Base-by-base conservation (phyloP, 1,140 invertebrate genomes). In the Cotesia vestalis region DNA sequence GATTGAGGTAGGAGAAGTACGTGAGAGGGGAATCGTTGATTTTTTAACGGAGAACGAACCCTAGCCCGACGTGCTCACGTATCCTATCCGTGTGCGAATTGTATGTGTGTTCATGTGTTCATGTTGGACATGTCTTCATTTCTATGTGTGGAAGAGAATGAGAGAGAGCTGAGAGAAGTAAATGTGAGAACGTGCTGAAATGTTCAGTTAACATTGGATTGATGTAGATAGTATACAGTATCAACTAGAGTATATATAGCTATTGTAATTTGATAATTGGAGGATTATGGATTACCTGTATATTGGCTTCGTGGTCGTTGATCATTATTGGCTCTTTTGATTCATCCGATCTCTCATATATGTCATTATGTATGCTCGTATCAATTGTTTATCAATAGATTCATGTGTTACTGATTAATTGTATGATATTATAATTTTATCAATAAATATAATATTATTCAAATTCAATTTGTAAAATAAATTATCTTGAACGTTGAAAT, bases 251-350 rank as follows among this genome's bases (percentile, higher is more conserved):
- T 51, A 40, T 63, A 62, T 55, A 59, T 74, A 78, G 72, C 79
- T 81, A 76, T 77, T 77, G 78, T 82, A 81, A 82, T 83, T 80
- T 78, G 70, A 79, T 81, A 80, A 81, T 81, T 80, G 77, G 77
- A 78, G 79, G 79, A 82, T 82, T 83, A 83, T 57, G 75, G 73
- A 80, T 79, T 78, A 79, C 78, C 75, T 77, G 67, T 36, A 63
- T 52, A 75, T 75, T 68, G 72, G 69, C 74, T 73, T 73, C 66
- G 67, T 46, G 68, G 67, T 55, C 73, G 51, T 67, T 77, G 73
- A 78, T 78, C 76, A 71, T 77, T 72, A 77, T 76, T 75, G 76
- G 69, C 73, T 75, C 71, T 72, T 66, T 75, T 72, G 67, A 75
- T 75, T 75, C 67, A 67, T 69, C 57, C 46, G 17, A 34, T 36